Evolutionary conservation across 1,140 invertebrate genomes (phyloP), one percentile per base, ranked within the genome.

Genomic region (Belonocnema kinseyi): DNA sequence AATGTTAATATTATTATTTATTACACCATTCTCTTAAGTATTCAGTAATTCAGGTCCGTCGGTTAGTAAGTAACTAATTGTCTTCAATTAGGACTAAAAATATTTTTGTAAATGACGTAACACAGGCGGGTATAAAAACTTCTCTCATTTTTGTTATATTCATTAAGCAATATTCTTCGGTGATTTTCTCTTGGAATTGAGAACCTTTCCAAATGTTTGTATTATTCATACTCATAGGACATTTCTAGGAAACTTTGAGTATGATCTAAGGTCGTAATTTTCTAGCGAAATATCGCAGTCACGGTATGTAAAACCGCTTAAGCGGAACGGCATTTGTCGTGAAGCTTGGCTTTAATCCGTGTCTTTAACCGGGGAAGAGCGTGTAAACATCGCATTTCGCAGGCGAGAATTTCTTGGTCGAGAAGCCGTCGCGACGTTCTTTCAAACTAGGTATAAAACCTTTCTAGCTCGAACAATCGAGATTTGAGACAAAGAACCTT

Each of bases 321-420:
- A 61, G 58, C 58, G 58, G 58, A 61, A 61, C 58, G 58, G 26
- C 58, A 61, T 61, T 61, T 61, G 53, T 54, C 53, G 53, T 61
- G 21, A 61, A 61, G 33, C 58, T 61, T 61, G 26, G 58, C 58
- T 26, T 33, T 61, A 61, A 61, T 61, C 58, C 58, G 21, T 61
- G 58, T 12, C 58, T 61, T 61, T 61, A 61, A 61, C 33, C 58
- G 58, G 33, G 21, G 58, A 61, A 61, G 58, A 61, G 58, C 58
- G 58, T 61, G 58, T 40, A 61, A 61, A 61, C 58, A 61, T 10
- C 56, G 56, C 19, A 58, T 58, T 61, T 26, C 21, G 21, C 33
- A 61, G 58, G 33, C 58, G 21, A 19, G 58, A 61, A 33, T 61
- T 61, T 61, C 58, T 61, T 33, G 58, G 21, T 33, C 14, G 58